phyloP scores from a whole-genome alignment of 2,797 vertebrate species.

The Sebastes oblongus region DNA sequence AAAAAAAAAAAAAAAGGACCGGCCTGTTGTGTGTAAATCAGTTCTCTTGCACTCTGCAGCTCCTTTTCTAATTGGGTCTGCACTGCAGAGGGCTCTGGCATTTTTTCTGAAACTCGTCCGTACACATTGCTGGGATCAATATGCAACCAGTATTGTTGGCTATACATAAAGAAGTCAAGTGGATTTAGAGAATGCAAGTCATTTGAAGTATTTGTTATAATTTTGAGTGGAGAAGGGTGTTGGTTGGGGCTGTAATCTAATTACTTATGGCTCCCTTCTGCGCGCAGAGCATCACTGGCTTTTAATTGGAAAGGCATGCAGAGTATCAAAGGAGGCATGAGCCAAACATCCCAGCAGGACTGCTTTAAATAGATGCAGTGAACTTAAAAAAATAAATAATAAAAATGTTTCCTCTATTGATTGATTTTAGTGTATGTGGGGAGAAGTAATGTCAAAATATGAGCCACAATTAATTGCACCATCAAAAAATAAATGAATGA shows the following conservation, averaged over 20 bases:
- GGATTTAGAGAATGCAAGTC: constrained; percentile 36
- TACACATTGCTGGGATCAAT: constrained; percentile 58
- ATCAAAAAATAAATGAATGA: constrained; percentile 28
- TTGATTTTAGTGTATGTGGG: background rate
- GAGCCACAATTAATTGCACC: constrained; percentile 26
- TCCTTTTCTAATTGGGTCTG: constrained; percentile 73
- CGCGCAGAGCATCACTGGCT: constrained; percentile 26
- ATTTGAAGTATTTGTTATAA: constrained; percentile 19
- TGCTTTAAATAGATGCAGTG: constrained; percentile 38
- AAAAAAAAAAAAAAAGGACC: constrained; percentile 12
- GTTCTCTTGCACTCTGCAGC: constrained; percentile 59
- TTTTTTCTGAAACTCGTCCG: constrained; percentile 41
- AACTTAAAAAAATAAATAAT: background rate
- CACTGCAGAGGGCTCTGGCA: constrained; percentile 56
- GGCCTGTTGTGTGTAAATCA: constrained; percentile 77
- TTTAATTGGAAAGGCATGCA: constrained; percentile 69
- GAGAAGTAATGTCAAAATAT: constrained; percentile 8
- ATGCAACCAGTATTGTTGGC: constrained; percentile 12
- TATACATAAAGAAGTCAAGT: constrained; percentile 47
- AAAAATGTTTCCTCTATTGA: background rate
- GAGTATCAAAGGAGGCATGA: constrained; percentile 49
- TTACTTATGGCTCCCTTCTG: constrained; percentile 39
- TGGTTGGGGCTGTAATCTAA: constrained; percentile 28
- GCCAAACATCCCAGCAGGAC: constrained; percentile 48
- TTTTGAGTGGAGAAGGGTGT: constrained; percentile 20